These are phyloP conservation scores for Corythaixoides concolor DNA, from an alignment of 2,113 vertebrate species.

Conservation along the genomic window DNA sequence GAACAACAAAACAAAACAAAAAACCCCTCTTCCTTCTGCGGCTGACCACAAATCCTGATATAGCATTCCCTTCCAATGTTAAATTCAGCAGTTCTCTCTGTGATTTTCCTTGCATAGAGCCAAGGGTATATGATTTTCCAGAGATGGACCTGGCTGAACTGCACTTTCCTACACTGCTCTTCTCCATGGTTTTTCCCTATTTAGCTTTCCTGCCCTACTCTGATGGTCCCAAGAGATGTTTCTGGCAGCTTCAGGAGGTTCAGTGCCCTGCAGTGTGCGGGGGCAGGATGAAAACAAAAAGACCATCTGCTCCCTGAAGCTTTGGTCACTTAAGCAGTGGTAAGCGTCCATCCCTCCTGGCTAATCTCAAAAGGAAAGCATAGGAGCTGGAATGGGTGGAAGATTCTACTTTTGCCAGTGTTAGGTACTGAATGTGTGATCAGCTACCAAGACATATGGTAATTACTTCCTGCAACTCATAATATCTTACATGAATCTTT, in stretches of 20 bases:
- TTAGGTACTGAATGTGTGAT: background rate
- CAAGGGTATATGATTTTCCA: background rate
- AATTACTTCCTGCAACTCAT: background rate
- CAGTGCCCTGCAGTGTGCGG: background rate
- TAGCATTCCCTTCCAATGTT: background rate
- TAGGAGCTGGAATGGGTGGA: background rate
- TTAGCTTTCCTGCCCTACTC: background rate
- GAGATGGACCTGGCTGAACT: background rate
- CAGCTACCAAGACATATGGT: background rate
- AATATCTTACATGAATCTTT: background rate
- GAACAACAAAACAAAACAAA: too few species aligned
- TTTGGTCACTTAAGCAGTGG: background rate
- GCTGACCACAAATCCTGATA: background rate
- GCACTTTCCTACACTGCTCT: background rate
- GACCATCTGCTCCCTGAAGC: background rate
- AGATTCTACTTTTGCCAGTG: background rate
- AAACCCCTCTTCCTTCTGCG: background rate
- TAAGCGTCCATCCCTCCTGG: background rate
- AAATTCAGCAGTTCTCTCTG: background rate
- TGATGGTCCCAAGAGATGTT: background rate
- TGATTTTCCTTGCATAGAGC: background rate
- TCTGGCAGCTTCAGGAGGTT: background rate
- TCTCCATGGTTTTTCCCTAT: background rate
- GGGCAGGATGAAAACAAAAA: background rate
- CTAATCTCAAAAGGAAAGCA: background rate